Evolutionary conservation across 2,888 invertebrate species (phyloP), one percentile per base, ranked within the genome.

Genomic region (Cyclophora punctaria): DNA sequence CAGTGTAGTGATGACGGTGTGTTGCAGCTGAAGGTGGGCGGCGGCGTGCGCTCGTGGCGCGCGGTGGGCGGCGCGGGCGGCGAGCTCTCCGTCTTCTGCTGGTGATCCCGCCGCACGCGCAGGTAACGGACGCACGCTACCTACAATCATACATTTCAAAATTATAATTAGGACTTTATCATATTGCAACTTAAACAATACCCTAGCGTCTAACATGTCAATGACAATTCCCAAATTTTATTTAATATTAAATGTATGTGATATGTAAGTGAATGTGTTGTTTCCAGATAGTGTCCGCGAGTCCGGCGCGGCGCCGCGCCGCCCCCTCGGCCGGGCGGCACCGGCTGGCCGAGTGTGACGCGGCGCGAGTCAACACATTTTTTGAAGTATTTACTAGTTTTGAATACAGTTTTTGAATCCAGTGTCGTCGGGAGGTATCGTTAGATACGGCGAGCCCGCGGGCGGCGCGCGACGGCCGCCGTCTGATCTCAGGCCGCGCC

Each of bases 81-180:
- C 47, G 94, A 94, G 85, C 90, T 94, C 62, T 93, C 94, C 67
- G 94, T 94, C 56, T 94, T 93, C 86, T 94, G 94, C 85, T 94
- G 94, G 94, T 94, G 94, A 94, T 78, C 72, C 47, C 51, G 44
- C 46, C 44, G 7, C 44, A 44, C 53, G 35, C 52, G 5, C 56
- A 50, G 49, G 48, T 52, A 48, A 44, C 44, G 7, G 49, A 41
- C 51, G 41, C 49, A 7, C 45, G 41, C 35, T n/a, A 20, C 20
- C 20, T 20, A 20, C 20, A 20, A 1, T 1, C 20, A 20, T 20
- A 20, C 20, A 20, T 20, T 20, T 20, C 20, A 1, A 1, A 20
- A 20, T 20, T 20, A 20, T 20, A 20, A 20, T 20, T 20, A 20
- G 20, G 20, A 20, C 20, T 20, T 20, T 20, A 20, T 20, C 20